Conservation (phyloP, 2,797 vertebrate genomes). For the Enteromius paludinosus region DNA sequence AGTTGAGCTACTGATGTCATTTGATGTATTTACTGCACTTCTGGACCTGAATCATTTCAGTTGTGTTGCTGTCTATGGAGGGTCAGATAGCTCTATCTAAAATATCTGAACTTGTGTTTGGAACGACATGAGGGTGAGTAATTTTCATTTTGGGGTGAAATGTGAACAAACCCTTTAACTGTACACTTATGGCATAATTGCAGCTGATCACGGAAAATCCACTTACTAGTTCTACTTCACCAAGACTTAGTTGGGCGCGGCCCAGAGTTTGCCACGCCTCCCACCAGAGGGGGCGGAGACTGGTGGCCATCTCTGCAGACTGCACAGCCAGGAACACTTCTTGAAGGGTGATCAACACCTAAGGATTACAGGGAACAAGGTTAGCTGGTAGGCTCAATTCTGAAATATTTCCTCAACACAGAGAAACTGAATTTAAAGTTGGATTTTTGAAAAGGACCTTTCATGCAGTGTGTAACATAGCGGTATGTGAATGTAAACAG, state of each 20-base stretch:
- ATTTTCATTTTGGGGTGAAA: not conserved
- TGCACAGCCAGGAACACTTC: slow-evolving; percentile 94
- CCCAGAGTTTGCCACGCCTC: slow-evolving; percentile 95
- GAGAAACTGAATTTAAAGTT: not conserved
- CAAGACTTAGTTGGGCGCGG: slow-evolving; percentile 91
- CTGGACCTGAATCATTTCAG: too few species aligned
- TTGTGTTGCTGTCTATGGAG: too few species aligned
- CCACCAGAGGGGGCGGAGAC: slow-evolving; percentile 88
- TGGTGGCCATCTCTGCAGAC: slow-evolving; percentile 91
- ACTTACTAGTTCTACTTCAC: slow-evolving; percentile 92
- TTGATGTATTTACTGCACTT: too few species aligned
- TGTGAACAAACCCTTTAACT: not conserved
- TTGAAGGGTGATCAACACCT: slow-evolving; percentile 90
- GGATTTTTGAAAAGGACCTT: not conserved
- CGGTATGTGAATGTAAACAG: not conserved
- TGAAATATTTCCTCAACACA: not conserved
- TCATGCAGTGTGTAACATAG: not conserved
- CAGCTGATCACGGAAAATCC: not conserved
- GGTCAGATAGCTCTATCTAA: too few species aligned
- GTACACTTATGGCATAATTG: not conserved
- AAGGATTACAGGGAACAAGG: slow-evolving; percentile 14
- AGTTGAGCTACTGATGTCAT: too few species aligned
- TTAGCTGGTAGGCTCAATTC: not conserved
- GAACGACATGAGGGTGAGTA: not conserved
- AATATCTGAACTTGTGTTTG: too few species aligned